Evolutionary conservation across 2,113 vertebrate species (phyloP), one percentile per base, ranked within the genome.

Genomic region (Rhinogobius similis): DNA sequence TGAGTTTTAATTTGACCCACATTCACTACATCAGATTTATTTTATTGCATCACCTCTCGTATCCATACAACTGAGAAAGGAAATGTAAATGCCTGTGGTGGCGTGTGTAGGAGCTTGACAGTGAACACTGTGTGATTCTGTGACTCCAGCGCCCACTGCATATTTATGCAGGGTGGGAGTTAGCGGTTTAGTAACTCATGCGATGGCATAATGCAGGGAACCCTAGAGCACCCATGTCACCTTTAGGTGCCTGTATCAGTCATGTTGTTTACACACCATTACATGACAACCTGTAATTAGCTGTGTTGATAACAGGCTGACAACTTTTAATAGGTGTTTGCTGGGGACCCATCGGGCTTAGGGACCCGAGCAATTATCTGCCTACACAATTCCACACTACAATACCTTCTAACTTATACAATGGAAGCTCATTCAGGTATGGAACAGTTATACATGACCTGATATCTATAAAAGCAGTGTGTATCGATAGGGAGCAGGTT

Each of bases 321-420:
- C 79, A 67, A 72, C 59, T 75, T 65, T 75, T 82, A 76, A 83
- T 81, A 70, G 62, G 68, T 79, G 69, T 85, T 74, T 68, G 20
- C 67, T 38, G 76, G 43, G 27, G 56, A 78, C 64, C 56, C 16
- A 7, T 66, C 70, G 72, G 67, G 68, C 67, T 78, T 76, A 74
- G 65, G 83, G 73, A 74, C 70, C 75, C 38, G 55, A 67, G 21
- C 67, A 82, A 83, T 83, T 79, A 76, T 79, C 65, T 66, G 4
- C 80, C 75, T 43, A 74, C 72, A 44, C 56, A 77, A 63, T 81
- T 55, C 71, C 77, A 69, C 9, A 36, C 53, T 43, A 62, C 10
- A 27, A 24, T 73, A 63, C 65, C 16, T 5, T 36, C 5, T 36
- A 36, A 5, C 5, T 38, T 27, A 36, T 41, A 41, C 43, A 61